Evolutionary conservation across 2,113 vertebrate genomes (phyloP).

Genomic region (Chlorodrepanis virens): DNA sequence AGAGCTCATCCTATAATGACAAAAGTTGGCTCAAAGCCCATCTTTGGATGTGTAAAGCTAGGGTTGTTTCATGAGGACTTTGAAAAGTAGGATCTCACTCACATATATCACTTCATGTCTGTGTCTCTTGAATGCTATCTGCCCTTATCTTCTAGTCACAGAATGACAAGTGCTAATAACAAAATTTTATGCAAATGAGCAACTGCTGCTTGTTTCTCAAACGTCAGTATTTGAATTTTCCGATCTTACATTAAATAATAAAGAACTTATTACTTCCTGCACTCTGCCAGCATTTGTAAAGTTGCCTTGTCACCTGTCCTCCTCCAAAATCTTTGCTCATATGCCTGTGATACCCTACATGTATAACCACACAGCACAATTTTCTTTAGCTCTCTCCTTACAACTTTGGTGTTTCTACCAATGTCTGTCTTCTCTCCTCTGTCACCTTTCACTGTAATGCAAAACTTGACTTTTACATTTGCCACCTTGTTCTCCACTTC

Average conservation of each 20-base stretch:
- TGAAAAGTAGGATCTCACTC: constrained; percentile 13
- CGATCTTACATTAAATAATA: neutral
- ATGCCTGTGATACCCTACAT: neutral
- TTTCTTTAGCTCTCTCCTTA: neutral
- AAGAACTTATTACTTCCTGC: neutral
- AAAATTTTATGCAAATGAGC: constrained; percentile 38
- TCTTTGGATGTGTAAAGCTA: neutral
- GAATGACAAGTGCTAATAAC: constrained; percentile 58
- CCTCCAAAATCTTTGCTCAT: neutral
- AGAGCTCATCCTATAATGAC: neutral
- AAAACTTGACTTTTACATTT: neutral
- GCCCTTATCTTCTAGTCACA: constrained; percentile 24
- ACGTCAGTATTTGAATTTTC: neutral
- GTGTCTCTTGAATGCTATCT: neutral
- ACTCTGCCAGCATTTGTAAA: neutral
- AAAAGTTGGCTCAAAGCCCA: constrained; percentile 2
- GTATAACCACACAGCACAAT: neutral
- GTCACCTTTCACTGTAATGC: neutral
- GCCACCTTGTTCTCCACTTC: neutral
- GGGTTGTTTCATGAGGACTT: neutral
- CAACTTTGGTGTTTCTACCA: accelerated
- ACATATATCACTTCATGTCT: neutral
- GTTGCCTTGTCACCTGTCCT: neutral
- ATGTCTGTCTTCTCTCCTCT: neutral
- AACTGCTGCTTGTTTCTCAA: constrained; percentile 26